phyloP scores from a whole-genome alignment of 1,140 invertebrate species.

The Ridgeia piscesae region DNA sequence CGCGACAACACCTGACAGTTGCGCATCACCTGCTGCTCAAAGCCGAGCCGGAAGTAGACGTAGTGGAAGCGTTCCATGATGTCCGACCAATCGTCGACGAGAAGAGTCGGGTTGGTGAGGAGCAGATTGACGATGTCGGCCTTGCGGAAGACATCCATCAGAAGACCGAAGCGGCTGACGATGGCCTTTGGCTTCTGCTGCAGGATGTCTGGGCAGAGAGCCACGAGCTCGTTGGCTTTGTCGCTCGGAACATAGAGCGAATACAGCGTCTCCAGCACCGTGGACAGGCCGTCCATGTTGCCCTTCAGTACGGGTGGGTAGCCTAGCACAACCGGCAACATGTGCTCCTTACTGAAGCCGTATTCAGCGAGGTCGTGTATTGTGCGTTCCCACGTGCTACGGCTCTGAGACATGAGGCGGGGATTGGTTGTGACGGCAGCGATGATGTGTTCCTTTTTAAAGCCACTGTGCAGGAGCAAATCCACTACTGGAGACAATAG shows the following conservation, averaged over 20 bases:
- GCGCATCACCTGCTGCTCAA: conserved; percentile 45
- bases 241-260: not conserved
- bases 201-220: not conserved
- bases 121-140: conserved; percentile 33
- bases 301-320: not conserved
- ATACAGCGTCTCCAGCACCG: not conserved
- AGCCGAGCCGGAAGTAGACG: conserved; percentile 42
- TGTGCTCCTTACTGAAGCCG: not conserved
- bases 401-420: not conserved
- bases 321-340: not conserved
- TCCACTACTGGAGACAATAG: not conserved
- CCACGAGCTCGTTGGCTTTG: not conserved
- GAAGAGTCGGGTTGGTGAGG: conserved; percentile 32
- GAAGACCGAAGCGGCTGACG: not conserved
- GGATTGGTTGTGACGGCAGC: not conserved
- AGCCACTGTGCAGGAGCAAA: not conserved
- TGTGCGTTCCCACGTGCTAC: not conserved
- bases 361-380: not conserved
- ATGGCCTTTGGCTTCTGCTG: not conserved
- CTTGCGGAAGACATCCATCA: conserved; percentile 20
- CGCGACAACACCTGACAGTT: conserved; percentile 40
- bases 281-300: not conserved
- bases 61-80: conserved; percentile 44
- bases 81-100: conserved; percentile 36
- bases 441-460: not conserved